A percentile compares a stretch with the other conserved stretches of the same genome.
Evolutionary conservation across 2,888 invertebrate species (phyloP).

Genomic region (Lathronympha strigana): DNA sequence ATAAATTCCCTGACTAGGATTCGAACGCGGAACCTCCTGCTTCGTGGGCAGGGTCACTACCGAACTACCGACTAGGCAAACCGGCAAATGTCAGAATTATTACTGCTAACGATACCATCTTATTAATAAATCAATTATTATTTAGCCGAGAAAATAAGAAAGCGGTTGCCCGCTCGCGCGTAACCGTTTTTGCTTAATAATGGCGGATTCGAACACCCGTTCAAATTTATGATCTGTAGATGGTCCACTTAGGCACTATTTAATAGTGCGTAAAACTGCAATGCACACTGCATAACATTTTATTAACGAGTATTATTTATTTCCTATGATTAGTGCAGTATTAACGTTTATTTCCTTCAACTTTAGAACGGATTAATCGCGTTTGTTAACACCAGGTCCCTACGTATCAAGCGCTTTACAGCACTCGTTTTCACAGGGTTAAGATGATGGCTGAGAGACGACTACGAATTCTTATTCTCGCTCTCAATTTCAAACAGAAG

Average conservation of each 20-base stretch:
- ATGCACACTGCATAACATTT: conserved; percentile 14
- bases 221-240: conserved; percentile 59
- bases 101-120: not conserved
- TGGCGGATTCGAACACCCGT: conserved; percentile 56
- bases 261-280: conserved; percentile 43
- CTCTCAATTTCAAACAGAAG: too few relatives aligned
- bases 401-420: too few relatives aligned
- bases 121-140: conserved; percentile 26
- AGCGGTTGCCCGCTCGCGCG: conserved; percentile 50
- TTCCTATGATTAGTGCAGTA: not conserved
- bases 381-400: too few relatives aligned
- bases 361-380: too few relatives aligned
- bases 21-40: too few relatives aligned
- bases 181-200: conserved; percentile 50
- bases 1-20: too few relatives aligned
- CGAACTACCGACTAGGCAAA: too few relatives aligned
- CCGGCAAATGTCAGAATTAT: not conserved
- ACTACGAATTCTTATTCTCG: too few relatives aligned
- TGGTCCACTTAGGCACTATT: conserved; percentile 43
- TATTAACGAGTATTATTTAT: conserved; percentile 7
- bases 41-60: too few relatives aligned
- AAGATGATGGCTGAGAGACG: too few relatives aligned
- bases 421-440: too few relatives aligned
- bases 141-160: conserved; percentile 28
- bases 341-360: too few relatives aligned